These are phyloP conservation scores for Scatophagus argus DNA, from an alignment of 2,113 vertebrate species.

Conservation along the genomic window DNA sequence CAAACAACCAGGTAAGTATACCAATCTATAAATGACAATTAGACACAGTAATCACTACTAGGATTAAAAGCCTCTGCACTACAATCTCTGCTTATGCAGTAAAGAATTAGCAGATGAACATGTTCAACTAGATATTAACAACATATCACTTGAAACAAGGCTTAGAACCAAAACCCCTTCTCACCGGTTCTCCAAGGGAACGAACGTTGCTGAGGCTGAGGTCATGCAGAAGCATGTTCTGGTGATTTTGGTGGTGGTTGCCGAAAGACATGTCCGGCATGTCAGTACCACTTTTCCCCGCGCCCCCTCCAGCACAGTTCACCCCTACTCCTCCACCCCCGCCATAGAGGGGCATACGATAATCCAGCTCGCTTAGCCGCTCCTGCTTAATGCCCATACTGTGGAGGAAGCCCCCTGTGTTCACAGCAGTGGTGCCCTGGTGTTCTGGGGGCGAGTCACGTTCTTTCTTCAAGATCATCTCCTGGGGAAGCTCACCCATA, in stretches of 20 bases:
- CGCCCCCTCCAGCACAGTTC: slow-evolving; percentile 75
- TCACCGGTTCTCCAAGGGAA: slow-evolving; percentile 69
- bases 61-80: not conserved
- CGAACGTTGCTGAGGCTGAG: slow-evolving; percentile 87
- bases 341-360: slow-evolving; percentile 85
- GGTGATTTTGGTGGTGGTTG: slow-evolving; percentile 84
- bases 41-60: not conserved
- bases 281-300: slow-evolving; percentile 84
- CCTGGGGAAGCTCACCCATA: slow-evolving; percentile 89
- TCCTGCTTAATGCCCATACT: slow-evolving; percentile 97
- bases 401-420: slow-evolving; percentile 88
- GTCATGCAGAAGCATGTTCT: slow-evolving; percentile 92
- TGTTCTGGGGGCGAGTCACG: slow-evolving; percentile 88
- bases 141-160: not conserved
- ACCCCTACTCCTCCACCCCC: slow-evolving; percentile 79
- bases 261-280: slow-evolving; percentile 88
- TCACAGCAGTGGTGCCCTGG: slow-evolving; percentile 58
- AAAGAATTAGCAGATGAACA: not conserved
- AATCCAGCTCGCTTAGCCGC: slow-evolving; percentile 92
- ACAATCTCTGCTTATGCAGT: not conserved
- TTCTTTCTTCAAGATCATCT: slow-evolving; percentile 98
- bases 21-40: not conserved
- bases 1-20: slow-evolving; percentile 28
- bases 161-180: not conserved
- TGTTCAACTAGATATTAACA: not conserved